Base-by-base conservation (phyloP, 2,797 vertebrate species). In the Coccyzus lansbergi region DNA sequence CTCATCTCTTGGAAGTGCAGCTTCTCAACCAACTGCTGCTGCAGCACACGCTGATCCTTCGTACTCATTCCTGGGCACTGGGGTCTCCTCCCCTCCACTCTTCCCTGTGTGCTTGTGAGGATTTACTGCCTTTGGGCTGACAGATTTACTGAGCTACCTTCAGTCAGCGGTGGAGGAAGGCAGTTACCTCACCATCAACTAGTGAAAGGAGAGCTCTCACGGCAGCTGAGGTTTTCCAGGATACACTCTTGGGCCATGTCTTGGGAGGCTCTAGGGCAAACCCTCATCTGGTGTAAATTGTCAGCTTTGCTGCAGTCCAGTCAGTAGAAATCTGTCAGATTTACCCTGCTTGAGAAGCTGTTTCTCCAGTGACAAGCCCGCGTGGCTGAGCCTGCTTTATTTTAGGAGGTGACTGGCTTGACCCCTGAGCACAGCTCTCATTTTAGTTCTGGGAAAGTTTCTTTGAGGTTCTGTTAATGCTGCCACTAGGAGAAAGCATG, bases 81-180 rank as follows among this genome's bases (percentile, higher is more conserved):
- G 8, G 10, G 0, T 12, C 40, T 77, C 15, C 46, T 36, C 33
- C 22, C 17, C 17, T 51, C 8, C 28, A 34, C 14, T 31, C 10
- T 13, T 58, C 31, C 25, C 17, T 9, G 5, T 3, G 9, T 15
- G 16, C 20, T 62, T 1, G 0, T 7, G 44, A 10, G 28, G 7
- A 42, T 63, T 87, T 46, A 7, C 21, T 64, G 40, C 70, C 19
- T 60, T 40, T 46, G 44, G 34, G 18, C 44, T 88, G 31, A 12
- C n/a, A 25, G 34, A 38, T 51, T 44, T 26, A n/a, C 33, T 16
- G 6, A 20, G 19, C 24, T 3, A 2, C 40, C n/a, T n/a, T 36
- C 49, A 12, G 34, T 2, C 0, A 0, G n/a, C 17, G 33, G 44
- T 0, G 0, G 1, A 38, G 62, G 44, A 67, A 64, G 36, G 31